Percentiles rank a stretch among this genome's conserved stretches.
These are phyloP conservation scores for Cheilosia variabilis DNA, from an alignment of 2,888 invertebrate genomes.

Conservation along the genomic window DNA sequence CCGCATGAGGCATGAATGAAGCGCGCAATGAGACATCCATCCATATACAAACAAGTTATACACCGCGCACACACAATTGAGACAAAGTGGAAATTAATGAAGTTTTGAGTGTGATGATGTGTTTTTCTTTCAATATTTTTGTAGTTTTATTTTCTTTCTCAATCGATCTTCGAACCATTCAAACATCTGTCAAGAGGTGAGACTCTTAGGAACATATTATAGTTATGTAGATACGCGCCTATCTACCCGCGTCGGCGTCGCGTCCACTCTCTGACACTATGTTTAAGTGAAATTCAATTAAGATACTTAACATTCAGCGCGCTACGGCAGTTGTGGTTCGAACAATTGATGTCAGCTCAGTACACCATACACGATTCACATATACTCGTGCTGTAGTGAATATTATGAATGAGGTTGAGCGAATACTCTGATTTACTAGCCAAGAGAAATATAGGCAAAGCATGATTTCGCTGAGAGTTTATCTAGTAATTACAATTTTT, in stretches of 20 bases:
- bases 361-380: slow-evolving; percentile 3
- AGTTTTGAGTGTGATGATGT: slow-evolving; percentile 76
- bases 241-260: background rate
- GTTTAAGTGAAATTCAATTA: slow-evolving; percentile 74
- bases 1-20: slow-evolving; percentile 29
- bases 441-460: background rate
- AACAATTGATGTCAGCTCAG: slow-evolving; percentile 63
- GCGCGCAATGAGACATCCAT: slow-evolving; percentile 49
- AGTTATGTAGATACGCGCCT: slow-evolving; percentile 10
- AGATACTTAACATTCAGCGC: slow-evolving; percentile 64
- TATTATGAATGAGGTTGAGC: slow-evolving; percentile 51
- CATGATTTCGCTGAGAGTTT: slow-evolving; percentile 41
- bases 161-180: slow-evolving; percentile 63
- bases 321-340: slow-evolving; percentile 40
- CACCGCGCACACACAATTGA: slow-evolving; percentile 72
- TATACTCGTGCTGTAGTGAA: background rate
- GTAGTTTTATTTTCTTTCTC: slow-evolving; percentile 27
- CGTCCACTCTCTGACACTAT: slow-evolving; percentile 17
- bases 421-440: slow-evolving; percentile 40
- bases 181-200: slow-evolving; percentile 70
- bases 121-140: slow-evolving; percentile 63
- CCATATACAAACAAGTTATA: slow-evolving; percentile 10
- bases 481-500: slow-evolving; percentile 28
- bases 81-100: slow-evolving; percentile 78
- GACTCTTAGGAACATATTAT: slow-evolving; percentile 60